These are phyloP conservation scores for Criorhina ranunculi DNA, from an alignment of 2,888 invertebrate species.

Conservation along the genomic window DNA sequence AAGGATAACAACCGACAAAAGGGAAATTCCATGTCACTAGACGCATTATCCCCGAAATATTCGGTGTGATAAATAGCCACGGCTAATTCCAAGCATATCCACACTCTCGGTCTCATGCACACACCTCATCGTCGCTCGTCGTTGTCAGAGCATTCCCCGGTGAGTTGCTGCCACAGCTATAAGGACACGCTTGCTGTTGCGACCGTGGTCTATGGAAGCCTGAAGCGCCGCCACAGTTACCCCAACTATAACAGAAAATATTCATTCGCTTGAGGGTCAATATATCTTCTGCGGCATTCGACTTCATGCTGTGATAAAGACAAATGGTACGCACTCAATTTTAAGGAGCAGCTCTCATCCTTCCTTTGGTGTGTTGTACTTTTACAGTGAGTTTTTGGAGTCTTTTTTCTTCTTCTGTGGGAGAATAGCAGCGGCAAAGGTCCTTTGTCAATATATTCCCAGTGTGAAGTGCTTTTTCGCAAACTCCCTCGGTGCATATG, in stretches of 20 bases:
- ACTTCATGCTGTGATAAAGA: constrained; percentile 79
- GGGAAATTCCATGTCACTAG: constrained; percentile 74
- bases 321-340: constrained; percentile 78
- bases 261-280: constrained; percentile 76
- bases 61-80: constrained; percentile 73
- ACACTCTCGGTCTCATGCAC: constrained; percentile 54
- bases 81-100: constrained; percentile 72
- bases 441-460: constrained; percentile 56
- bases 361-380: constrained; percentile 36
- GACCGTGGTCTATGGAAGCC: constrained; percentile 41
- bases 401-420: constrained; percentile 19
- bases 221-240: constrained; percentile 54
- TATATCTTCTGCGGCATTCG: constrained; percentile 77
- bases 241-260: constrained; percentile 50
- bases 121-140: constrained; percentile 15
- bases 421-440: constrained; percentile 12
- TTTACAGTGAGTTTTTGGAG: constrained; percentile 34
- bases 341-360: constrained; percentile 64
- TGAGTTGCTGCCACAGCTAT: constrained; percentile 40
- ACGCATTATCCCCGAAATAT: constrained; percentile 72
- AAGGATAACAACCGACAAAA: constrained; percentile 74
- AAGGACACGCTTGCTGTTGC: constrained; percentile 42
- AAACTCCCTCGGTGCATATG: constrained; percentile 46
- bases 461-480: constrained; percentile 20
- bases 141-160: constrained; percentile 51